Base-by-base conservation (phyloP, 1,140 invertebrate genomes). In the Drosophila kohkoa region DNA sequence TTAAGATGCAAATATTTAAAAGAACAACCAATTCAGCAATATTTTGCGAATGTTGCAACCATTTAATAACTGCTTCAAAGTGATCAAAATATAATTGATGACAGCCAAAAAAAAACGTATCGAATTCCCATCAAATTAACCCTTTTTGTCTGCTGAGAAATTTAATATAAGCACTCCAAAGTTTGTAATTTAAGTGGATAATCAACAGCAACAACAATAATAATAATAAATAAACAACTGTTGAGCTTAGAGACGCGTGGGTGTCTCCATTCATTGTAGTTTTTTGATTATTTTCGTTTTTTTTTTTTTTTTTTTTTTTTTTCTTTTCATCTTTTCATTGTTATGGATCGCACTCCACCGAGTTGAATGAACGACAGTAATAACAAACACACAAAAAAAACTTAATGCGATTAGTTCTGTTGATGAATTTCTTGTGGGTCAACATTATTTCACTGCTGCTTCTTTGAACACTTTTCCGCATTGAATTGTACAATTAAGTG, bases 201-300 rank as follows among this genome's bases (percentile, higher is more conserved):
- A 38, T 51, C 35, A 52, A 41, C 32, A 49, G 32, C 5, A 49
- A 49, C 30, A 62, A 55, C 11, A 59, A 48, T 5, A 70, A 55
- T 30, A 65, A 71, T 13, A 55, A 60, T 15, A 72, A 72, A 43
- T 54, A 66, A 58, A 52, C 25, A 58, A 59, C 13, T 74, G 35
- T 60, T 68, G 55, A 68, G 15, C 20, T 45, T 15, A 51, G 46
- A 11, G 46, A 15, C 43, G 51, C 58, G 66, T 75, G 66, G 57
- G 58, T 20, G 65, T 60, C 10, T 16, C n/a, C 16, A 38, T 41
- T 49, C 4, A 5, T 45, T 59, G 5, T 72, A 52, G 13, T 72
- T 52, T 25, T 25, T 25, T 25, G 20, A 25, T 25, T 25, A 5
- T 45, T 59, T 1, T 72, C 52, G 13, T 66, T 52, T 8, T 59